Percentiles rank a stretch among this genome's conserved stretches.
phyloP scores from a whole-genome alignment of 2,113 vertebrate species.

The Phyllostomus discolor region DNA sequence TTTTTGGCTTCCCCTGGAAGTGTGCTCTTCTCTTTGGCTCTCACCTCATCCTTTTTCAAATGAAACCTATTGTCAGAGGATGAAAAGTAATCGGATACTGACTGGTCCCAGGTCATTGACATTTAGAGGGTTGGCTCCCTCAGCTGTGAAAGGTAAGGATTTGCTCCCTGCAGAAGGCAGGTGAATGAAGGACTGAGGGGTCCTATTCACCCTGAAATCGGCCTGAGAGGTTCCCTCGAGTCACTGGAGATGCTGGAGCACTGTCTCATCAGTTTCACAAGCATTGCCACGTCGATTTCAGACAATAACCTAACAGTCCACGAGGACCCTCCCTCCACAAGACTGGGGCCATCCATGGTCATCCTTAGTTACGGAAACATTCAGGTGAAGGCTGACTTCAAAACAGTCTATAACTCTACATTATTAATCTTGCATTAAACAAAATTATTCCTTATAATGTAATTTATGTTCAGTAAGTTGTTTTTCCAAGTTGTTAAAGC shows the following conservation, averaged over 20 bases:
- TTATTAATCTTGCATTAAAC: conserved; percentile 43
- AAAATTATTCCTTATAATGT: conserved; percentile 31
- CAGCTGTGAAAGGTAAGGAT: not conserved
- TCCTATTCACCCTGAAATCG: not conserved
- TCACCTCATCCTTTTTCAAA: not conserved
- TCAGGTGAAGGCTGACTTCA: not conserved
- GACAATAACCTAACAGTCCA: not conserved
- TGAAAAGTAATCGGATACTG: not conserved
- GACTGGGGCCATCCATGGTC: not conserved
- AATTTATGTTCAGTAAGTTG: conserved; percentile 18
- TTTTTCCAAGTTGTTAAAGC: conserved; percentile 17
- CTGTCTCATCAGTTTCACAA: not conserved
- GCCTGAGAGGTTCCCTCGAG: not conserved
- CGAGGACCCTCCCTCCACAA: not conserved
- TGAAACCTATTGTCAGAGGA: not conserved
- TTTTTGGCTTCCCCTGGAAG: not conserved
- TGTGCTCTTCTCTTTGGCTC: not conserved
- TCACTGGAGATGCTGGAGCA: not conserved
- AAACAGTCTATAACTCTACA: not conserved
- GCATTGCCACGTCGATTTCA: not conserved
- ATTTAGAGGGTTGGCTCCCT: not conserved
- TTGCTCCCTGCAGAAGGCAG: not conserved
- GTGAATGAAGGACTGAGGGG: not conserved
- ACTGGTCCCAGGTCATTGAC: not conserved
- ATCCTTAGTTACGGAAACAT: not conserved